Evolutionary conservation across 2,797 vertebrate genomes (phyloP).

Genomic region (Galagoides demidoff): DNA sequence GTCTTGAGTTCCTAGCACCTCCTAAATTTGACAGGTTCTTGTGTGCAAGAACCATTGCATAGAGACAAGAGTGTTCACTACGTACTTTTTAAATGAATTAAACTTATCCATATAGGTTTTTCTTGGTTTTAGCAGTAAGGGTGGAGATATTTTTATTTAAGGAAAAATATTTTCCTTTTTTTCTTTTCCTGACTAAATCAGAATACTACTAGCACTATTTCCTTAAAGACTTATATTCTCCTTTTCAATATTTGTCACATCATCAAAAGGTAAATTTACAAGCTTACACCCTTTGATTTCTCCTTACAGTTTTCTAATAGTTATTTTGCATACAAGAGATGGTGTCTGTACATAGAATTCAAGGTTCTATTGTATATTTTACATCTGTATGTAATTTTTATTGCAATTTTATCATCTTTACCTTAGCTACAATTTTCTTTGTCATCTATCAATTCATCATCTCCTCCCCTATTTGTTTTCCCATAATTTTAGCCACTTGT

Average conservation of each 20-base stretch:
- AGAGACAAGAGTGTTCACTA: not conserved
- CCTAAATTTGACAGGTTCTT: not conserved
- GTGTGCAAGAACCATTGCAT: not conserved
- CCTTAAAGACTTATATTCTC: not conserved
- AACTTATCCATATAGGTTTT: not conserved
- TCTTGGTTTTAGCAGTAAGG: not conserved
- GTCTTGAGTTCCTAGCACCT: not conserved
- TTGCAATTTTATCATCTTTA: not conserved
- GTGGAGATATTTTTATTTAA: not conserved
- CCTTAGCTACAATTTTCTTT: not conserved
- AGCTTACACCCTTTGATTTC: not conserved
- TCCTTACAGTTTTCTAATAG: not conserved
- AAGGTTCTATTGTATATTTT: not conserved
- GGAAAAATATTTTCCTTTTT: not conserved
- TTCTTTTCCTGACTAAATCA: not conserved
- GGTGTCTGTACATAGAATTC: not conserved
- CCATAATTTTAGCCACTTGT: not conserved
- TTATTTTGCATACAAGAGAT: not conserved
- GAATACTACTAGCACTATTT: not conserved
- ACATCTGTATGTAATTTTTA: not conserved
- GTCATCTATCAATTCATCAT: not conserved
- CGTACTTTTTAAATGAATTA: not conserved
- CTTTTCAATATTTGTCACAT: not conserved
- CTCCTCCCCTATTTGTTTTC: not conserved
- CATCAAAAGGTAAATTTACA: not conserved